Conservation (phyloP, 1,140 invertebrate genomes). For the Charaxes varanes region DNA sequence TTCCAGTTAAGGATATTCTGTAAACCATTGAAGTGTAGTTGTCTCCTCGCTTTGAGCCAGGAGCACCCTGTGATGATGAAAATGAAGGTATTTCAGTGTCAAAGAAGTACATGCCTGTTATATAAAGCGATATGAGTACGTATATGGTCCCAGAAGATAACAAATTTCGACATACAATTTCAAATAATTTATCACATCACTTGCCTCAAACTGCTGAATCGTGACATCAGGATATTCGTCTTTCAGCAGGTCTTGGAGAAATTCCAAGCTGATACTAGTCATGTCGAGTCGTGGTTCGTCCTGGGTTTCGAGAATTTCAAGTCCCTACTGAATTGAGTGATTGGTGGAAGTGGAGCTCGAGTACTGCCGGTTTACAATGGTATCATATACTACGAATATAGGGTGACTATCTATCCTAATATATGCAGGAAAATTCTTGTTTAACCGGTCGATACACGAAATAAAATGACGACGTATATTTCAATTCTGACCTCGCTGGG, state of each 20-base stretch:
- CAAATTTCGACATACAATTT: no score
- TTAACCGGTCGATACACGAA: no score
- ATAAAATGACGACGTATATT: no score
- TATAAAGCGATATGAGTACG: no score
- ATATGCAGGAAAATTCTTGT: no score
- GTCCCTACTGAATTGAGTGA: slow-evolving; percentile 8
- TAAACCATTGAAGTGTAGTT: slow-evolving; percentile 85
- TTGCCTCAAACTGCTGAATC: slow-evolving; percentile 46
- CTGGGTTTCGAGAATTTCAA: slow-evolving; percentile 5
- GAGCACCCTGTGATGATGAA: slow-evolving; percentile 76
- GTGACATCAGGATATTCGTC: slow-evolving; percentile 56
- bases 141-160: no score
- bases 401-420: neutral
- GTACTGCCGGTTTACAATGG: slow-evolving; percentile 11
- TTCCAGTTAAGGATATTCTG: slow-evolving; percentile 76
- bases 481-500: no score
- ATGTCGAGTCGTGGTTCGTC: slow-evolving; percentile 23
- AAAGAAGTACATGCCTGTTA: neutral
- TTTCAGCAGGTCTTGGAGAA: slow-evolving; percentile 48
- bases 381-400: slow-evolving; percentile 6
- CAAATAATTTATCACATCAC: neutral
- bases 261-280: slow-evolving; percentile 48
- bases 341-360: slow-evolving; percentile 9
- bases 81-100: neutral
- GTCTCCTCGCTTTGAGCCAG: slow-evolving; percentile 80